These are phyloP conservation scores for Pelecanus crispus DNA, from an alignment of 2,113 vertebrate species.

Conservation along the genomic window DNA sequence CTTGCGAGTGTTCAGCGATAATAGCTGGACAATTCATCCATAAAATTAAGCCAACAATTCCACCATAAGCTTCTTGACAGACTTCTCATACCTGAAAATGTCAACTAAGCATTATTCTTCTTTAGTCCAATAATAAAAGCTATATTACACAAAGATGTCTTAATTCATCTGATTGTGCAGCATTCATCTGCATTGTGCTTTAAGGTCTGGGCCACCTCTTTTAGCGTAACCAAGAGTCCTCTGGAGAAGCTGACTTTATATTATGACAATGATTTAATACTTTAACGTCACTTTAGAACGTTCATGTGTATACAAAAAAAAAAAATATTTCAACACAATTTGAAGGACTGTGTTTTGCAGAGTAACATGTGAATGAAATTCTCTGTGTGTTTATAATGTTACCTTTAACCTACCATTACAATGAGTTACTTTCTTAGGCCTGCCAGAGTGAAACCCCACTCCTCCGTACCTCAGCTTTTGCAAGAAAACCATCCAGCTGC, in stretches of 20 bases:
- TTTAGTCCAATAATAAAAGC: background rate
- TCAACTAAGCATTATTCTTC: background rate
- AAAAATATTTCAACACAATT: background rate
- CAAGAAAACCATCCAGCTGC: background rate
- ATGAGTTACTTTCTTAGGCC: background rate
- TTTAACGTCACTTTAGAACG: background rate
- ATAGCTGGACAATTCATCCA: constrained; percentile 34
- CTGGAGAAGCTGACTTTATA: background rate
- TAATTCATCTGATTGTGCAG: background rate
- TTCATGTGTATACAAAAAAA: background rate
- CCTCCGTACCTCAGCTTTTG: background rate
- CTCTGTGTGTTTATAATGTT: background rate
- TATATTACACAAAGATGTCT: background rate
- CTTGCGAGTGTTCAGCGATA: background rate
- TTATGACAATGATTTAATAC: background rate
- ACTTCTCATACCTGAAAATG: background rate
- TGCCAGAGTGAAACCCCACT: background rate
- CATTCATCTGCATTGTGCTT: background rate
- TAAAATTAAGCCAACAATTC: constrained; percentile 45
- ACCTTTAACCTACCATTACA: background rate
- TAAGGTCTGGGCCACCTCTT: background rate
- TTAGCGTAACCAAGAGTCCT: background rate
- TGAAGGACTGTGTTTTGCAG: background rate
- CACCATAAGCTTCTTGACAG: background rate
- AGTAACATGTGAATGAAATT: background rate